Base-by-base conservation (phyloP, 2,888 invertebrate genomes). In the Cantharis rufa region DNA sequence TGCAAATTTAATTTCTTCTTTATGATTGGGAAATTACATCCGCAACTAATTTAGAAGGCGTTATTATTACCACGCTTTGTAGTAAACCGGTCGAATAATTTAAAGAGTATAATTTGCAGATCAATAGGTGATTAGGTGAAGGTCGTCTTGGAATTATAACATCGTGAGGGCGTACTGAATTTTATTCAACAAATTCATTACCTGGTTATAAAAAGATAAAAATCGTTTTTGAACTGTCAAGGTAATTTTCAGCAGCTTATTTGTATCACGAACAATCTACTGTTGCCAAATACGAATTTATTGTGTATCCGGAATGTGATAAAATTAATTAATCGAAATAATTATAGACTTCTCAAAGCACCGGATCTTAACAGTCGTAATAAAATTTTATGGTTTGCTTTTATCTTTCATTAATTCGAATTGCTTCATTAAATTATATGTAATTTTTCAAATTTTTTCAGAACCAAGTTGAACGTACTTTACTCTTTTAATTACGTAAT, bases 41-140 rank as follows among this genome's bases (percentile, higher is more conserved):
- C 48, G 48, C 48, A 48, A 48, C 48, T 48, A 48, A 48, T 48
- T 48, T 48, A 48, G n/a, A n/a, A 48, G 48, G 48, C 48, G 48
- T 48, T 48, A 48, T 48, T 48, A 48, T 48, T 48, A 48, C 48
- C 48, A 48, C 48, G 48, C 48, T 48, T 48, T 64, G 21, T 18
- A 64, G 16, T 18, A 64, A 68, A 76, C 76, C 24, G 76, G 69
- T 76, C 70, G 69, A 70, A 32, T 72, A 28, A 66, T 68, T 66
- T 32, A 16, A 32, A 66, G 48, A 15, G 76, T 71, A 69, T 69
- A 72, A 64, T 69, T 76, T 72, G 69, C 73, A 69, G 76, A 77
- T 77, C 76, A 71, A 70, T 73, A 74, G 76, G 76, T 76, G 76
- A 76, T 77, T 77, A 72, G 77, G 77, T 77, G 77, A 77, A 77